Percentiles rank a stretch among this genome's conserved stretches.
Conservation (phyloP, 2,797 vertebrate species). For the Liparis tanakae region DNA sequence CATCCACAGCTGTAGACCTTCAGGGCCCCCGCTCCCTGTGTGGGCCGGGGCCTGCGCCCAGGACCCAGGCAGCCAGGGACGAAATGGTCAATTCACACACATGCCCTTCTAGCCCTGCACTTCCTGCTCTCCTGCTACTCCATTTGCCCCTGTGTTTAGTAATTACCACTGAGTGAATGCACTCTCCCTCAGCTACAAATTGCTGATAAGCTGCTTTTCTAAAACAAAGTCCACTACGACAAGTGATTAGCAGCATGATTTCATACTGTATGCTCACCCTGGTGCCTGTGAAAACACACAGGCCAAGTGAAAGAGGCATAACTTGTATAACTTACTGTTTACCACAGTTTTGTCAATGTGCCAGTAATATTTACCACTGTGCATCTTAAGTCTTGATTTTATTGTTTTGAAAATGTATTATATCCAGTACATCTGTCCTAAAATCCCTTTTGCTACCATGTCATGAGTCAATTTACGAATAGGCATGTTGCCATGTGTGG, state of each 20-base stretch:
- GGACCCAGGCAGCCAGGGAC: conserved; percentile 54
- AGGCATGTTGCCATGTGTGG: not conserved
- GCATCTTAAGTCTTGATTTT: not conserved
- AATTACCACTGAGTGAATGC: conserved; percentile 56
- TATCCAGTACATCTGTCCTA: not conserved
- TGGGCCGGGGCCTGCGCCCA: conserved; percentile 55
- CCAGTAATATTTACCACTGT: not conserved
- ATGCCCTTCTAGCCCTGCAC: conserved; percentile 49
- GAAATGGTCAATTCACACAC: conserved; percentile 68
- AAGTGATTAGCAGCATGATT: conserved; percentile 62
- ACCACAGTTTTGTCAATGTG: conserved; percentile 5
- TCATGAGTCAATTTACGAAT: not conserved
- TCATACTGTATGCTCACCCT: conserved; percentile 29
- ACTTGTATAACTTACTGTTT: conserved; percentile 12
- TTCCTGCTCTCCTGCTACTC: conserved; percentile 59
- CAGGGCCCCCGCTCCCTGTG: conserved; percentile 58
- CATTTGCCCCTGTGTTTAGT: conserved; percentile 48
- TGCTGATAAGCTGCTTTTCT: conserved; percentile 66
- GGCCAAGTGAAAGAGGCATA: not conserved
- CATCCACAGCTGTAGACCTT: conserved; percentile 48
- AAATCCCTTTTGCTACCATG: not conserved
- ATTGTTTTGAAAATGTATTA: not conserved
- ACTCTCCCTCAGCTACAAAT: conserved; percentile 57
- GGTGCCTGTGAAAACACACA: conserved; percentile 45
- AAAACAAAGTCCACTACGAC: conserved; percentile 46